These are phyloP conservation scores for Papilio dardanus DNA, from an alignment of 1,140 invertebrate genomes.

Conservation along the genomic window DNA sequence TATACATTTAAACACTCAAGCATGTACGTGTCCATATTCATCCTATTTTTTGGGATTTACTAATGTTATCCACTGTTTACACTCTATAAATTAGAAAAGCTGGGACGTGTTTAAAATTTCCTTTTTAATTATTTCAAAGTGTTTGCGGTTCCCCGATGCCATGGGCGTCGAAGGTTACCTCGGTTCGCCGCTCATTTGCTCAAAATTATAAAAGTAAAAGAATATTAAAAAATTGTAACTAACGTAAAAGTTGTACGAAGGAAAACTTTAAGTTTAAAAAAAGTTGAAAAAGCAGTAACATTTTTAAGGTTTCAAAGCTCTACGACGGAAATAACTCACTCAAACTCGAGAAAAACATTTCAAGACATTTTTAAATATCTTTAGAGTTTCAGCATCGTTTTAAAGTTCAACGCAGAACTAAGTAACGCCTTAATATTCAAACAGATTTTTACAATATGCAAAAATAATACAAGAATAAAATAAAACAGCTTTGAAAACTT, in stretches of 20 bases:
- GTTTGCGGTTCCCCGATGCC: too few species aligned
- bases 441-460: too few species aligned
- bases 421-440: too few species aligned
- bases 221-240: background rate
- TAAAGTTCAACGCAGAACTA: background rate
- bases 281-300: background rate
- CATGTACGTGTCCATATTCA: background rate
- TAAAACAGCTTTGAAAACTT: too few species aligned
- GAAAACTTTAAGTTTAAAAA: background rate
- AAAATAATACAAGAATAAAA: too few species aligned
- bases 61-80: too few species aligned
- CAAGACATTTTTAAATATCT: background rate
- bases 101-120: too few species aligned
- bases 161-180: too few species aligned
- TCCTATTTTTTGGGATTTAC: background rate
- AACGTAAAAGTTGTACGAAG: background rate
- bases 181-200: too few species aligned
- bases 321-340: background rate
- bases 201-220: background rate
- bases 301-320: constrained; percentile 24
- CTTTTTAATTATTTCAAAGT: too few species aligned
- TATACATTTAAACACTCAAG: background rate
- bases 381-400: background rate
- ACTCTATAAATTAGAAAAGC: too few species aligned
- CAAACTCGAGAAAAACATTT: background rate